These are phyloP conservation scores for Oreochromis grahami DNA, from an alignment of 2,797 vertebrate genomes.

Conservation along the genomic window DNA sequence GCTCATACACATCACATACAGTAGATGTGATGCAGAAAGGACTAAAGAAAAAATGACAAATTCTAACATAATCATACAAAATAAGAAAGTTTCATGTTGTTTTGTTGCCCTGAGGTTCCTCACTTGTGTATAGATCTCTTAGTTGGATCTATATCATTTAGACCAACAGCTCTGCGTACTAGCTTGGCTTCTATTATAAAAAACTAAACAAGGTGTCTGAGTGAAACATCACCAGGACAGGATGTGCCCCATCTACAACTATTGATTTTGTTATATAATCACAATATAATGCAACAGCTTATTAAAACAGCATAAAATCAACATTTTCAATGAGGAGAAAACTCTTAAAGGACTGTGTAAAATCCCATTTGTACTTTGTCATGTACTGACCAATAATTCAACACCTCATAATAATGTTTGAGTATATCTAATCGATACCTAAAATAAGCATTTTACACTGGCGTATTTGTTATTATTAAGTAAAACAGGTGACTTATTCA, in stretches of 20 bases:
- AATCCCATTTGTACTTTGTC: not conserved
- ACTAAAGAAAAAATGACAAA: not conserved
- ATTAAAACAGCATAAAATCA: not conserved
- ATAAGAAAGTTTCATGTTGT: not conserved
- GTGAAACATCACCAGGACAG: not conserved
- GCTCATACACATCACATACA: not conserved
- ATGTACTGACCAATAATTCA: not conserved
- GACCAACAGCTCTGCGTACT: not conserved
- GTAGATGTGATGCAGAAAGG: not conserved
- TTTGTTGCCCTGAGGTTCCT: constrained; percentile 53
- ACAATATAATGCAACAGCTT: not conserved
- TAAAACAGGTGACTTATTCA: not conserved
- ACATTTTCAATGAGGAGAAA: not conserved
- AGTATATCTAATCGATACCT: not conserved
- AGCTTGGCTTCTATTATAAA: not conserved
- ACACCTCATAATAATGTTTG: not conserved
- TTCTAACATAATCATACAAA: not conserved
- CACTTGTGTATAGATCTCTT: constrained; percentile 48
- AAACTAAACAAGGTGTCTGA: not conserved
- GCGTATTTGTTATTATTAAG: not conserved
- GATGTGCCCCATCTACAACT: not conserved
- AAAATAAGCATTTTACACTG: not conserved
- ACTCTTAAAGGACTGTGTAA: not conserved
- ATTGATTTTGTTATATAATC: not conserved
- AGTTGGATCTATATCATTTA: constrained; percentile 17